A percentile compares a stretch with the other conserved stretches of the same genome.
These are phyloP conservation scores for Lingula anatina DNA, from an alignment of 2,888 invertebrate species.

Conservation along the genomic window DNA sequence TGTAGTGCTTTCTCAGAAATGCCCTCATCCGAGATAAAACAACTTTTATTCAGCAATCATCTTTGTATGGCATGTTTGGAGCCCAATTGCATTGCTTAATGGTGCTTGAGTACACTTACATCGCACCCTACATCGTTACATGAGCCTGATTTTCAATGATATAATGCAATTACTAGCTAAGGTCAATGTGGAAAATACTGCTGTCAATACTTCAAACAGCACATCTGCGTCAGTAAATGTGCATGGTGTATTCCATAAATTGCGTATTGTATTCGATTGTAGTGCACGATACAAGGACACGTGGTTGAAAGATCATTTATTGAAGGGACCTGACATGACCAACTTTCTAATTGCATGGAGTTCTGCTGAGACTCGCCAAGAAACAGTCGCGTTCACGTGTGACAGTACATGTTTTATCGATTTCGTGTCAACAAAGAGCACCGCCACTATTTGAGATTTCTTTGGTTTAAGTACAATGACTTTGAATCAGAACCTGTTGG, in stretches of 20 bases:
- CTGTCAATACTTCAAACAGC: too few species aligned
- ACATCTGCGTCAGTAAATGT: too few species aligned
- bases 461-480: conserved; percentile 6
- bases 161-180: too few species aligned
- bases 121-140: conserved; percentile 10
- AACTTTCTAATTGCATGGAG: conserved; percentile 12
- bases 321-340: conserved; percentile 14
- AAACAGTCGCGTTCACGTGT: conserved; percentile 11
- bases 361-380: too few species aligned
- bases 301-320: conserved; percentile 9
- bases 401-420: conserved; percentile 13
- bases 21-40: conserved; percentile 1
- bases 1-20: conserved; percentile 1
- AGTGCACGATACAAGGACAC: conserved; percentile 7
- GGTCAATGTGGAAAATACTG: too few species aligned
- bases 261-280: conserved; percentile 14
- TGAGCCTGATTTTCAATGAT: too few species aligned
- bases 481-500: conserved; percentile 5
- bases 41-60: conserved; percentile 3
- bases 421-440: conserved; percentile 5
- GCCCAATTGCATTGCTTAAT: conserved; percentile 7
- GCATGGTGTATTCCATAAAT: conserved; percentile 6
- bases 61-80: conserved; percentile 12
- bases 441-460: conserved; percentile 12
- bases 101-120: conserved; percentile 5